Evolutionary conservation across 1,140 invertebrate genomes (phyloP).

Genomic region (Cyclina sinensis): DNA sequence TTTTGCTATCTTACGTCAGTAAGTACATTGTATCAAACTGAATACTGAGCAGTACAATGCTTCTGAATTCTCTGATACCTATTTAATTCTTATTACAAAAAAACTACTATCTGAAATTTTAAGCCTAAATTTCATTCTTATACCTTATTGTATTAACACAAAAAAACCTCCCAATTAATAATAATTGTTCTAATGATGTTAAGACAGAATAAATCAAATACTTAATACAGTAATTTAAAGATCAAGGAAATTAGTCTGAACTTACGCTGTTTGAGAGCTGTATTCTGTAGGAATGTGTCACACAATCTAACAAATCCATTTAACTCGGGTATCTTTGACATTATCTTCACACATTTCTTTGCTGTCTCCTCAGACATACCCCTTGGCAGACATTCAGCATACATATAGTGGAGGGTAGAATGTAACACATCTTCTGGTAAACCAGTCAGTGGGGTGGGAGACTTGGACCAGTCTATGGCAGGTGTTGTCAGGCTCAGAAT

Average conservation of each 20-base stretch:
- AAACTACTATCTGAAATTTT: no score
- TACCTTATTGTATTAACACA: no score
- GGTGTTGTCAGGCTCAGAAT: constrained; percentile 89
- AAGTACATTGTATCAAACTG: no score
- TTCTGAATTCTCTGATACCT: no score
- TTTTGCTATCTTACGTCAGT: no score
- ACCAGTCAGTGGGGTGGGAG: constrained; percentile 86
- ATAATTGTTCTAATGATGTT: no score
- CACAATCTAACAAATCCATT: constrained; percentile 88
- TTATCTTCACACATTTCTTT: constrained; percentile 87
- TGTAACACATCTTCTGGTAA: constrained; percentile 89
- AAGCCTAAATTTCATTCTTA: no score
- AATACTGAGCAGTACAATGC: no score
- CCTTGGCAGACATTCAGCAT: constrained; percentile 89
- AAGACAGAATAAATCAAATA: no score
- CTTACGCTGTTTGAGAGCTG: constrained; percentile 90
- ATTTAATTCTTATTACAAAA: no score
- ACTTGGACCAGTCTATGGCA: constrained; percentile 88
- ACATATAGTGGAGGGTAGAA: constrained; percentile 90
- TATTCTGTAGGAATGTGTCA: constrained; percentile 89
- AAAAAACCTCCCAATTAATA: no score
- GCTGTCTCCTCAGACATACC: constrained; percentile 88
- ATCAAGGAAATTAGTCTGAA: neutral
- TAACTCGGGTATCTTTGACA: constrained; percentile 87
- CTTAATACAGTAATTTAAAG: no score